Evolutionary conservation across 2,113 vertebrate genomes (phyloP), one percentile per base, ranked within the genome.

Genomic region (Synchiropus splendidus): DNA sequence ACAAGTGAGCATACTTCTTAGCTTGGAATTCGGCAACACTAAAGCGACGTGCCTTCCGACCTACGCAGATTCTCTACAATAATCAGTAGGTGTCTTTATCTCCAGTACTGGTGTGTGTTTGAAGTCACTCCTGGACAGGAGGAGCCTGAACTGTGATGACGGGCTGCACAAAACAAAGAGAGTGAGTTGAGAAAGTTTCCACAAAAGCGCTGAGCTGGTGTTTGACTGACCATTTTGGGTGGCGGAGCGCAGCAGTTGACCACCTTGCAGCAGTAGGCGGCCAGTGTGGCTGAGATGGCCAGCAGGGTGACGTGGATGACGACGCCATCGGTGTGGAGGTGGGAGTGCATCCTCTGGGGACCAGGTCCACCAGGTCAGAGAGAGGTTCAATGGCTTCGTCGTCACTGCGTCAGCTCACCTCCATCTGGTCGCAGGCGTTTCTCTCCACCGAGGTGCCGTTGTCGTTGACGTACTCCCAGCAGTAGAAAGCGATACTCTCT

Each of bases 261-360:
- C 13, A 84, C 77, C 49, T 86, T 86, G 65, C 77, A 84, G 67
- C 72, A 73, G 57, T 83, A 86, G 14, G 36, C 42, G 1, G 64
- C 67, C 55, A 86, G 51, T 10, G 83, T 78, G 58, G 9, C 33
- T 8, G 79, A 82, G 58, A 87, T 78, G 55, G 64, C 72, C 0
- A 83, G 1, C 38, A 81, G 59, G 2, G 51, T 16, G 0, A 10
- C 31, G 6, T 74, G 58, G 9, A 74, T 27, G 8, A 84, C 2
- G 1, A 59, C 0, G 2, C 13, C 1, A 6, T 74, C 60, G 3
- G 48, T 56, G 1, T 0, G 6, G 1, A 67, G 17, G 16, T 74
- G 65, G 0, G 1, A 0, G 0, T 30, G 8, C 2, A 12, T 21
- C 1, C 0, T 2, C 82, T 84, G 68, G 9, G 6, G 21, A 12